Base-by-base conservation (phyloP, 2,797 vertebrate genomes). In the Philypnodon macrostomus region DNA sequence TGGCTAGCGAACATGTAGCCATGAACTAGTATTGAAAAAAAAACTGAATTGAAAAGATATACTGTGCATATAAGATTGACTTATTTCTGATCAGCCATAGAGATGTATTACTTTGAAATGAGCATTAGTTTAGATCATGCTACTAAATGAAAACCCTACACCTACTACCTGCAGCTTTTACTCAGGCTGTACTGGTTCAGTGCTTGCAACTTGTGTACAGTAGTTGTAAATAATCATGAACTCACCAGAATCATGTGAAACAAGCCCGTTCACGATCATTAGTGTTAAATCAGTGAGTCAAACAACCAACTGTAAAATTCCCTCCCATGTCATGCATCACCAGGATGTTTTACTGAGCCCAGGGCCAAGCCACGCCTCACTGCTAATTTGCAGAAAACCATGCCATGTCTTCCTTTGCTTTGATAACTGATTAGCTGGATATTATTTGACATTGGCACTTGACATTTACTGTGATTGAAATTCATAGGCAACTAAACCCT, bases 191-290 rank as follows among this genome's bases (percentile, higher is more conserved):
- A 26, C 62, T 38, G 50, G 53, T 58, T 66, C 42, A 52, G 15
- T 64, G 50, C 64, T 70, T 54, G 52, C 46, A 24, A 67, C 47
- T 69, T 76, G 66, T 83, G 81, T 80, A 80, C 67, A 71, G 71
- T 78, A 62, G 68, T 71, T 83, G 80, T 85, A 82, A 85, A 81
- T 82, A 75, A 64, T 26, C 47, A 58, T 50, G 49, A 57, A 56
- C 41, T 34, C 37, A 35, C 32, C 32, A 40, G 52, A 62, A 51
- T 67, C 46, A 19, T 17, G 47, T 51, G 42, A 47, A 58, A 69
- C 60, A 60, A 26, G 19, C 54, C 63, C 56, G 49, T 56, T 64
- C 63, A 63, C 58, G 40, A 16, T 37, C 10, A 9, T 13, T 40
- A 38, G 45, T 38, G 49, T 66, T 37, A 67, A 56, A 40, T 5